Base-by-base conservation (phyloP, 2,888 invertebrate species). In the Chrysolina americana region DNA sequence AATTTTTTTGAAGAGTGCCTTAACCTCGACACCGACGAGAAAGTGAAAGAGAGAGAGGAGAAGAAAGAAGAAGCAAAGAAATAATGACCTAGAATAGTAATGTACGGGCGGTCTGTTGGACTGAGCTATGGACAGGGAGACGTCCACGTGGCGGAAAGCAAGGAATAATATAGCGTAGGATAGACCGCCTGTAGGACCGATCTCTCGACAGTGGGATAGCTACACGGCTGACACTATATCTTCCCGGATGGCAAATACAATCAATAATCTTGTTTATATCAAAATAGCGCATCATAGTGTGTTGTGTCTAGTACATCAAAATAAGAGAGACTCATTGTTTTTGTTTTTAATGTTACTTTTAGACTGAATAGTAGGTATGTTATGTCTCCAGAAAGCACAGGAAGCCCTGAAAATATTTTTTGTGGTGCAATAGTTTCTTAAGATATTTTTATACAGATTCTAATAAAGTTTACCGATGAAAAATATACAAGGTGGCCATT, bases 1-100 rank as follows among this genome's bases (percentile, higher is more conserved):
- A 94, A 96, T 89, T 97, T 94, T 90, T 93, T 97, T 88, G 92
- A 94, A 88, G 94, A 96, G 91, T 96, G 96, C 92, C 94, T 96
- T 90, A 94, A 94, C 88, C 91, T 96, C 89, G 96, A 96, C 89
- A 93, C 94, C 75, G 93, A 93, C 86, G 93, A 93, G 81, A 92
- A 91, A 87, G 90, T 77, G 69, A 81, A 80, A 73, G 84, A 83
- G 72, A 81, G 79, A 74, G 82, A 82, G 74, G 78, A 77, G 53
- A 78, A 77, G 64, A 77, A 75, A n/a, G 82, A 82, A 70, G 83
- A 84, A 78, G 83, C 85, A 79, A 84, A 85, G 83, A 84, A 83
- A 48, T 66, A 50, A 66, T 41, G 3, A 28, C 41, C 64, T 48
- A 6, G 66, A 21, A 21, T 23, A 11, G 13, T 13, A 53, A 21